Conservation (phyloP, 2,797 vertebrate genomes). For the Pampus argenteus region DNA sequence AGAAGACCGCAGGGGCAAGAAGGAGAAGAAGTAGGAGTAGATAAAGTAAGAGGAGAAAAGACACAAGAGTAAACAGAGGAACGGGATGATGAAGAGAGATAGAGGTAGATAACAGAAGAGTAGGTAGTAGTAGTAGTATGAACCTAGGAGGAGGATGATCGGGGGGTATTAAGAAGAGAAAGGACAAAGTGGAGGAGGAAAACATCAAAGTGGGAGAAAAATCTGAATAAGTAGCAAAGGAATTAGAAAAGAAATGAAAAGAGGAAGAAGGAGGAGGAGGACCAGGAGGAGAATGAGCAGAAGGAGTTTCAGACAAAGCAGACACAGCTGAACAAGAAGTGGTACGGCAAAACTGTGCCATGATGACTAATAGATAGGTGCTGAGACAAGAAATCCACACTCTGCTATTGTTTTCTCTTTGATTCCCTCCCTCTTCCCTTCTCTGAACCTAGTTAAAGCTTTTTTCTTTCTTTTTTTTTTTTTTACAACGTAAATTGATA, state of each 20-base stretch:
- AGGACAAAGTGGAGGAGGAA: constrained; percentile 1
- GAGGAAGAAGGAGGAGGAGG: not conserved
- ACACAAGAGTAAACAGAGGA: not conserved
- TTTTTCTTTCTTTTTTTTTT: constrained; percentile 17
- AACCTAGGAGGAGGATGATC: not conserved
- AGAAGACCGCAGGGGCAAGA: constrained; percentile 11
- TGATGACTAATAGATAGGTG: constrained; percentile 61
- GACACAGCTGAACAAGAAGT: not conserved
- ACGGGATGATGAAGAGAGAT: not conserved
- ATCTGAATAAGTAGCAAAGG: not conserved
- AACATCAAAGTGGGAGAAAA: not conserved
- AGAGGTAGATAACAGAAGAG: not conserved
- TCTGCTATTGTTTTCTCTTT: constrained; percentile 60
- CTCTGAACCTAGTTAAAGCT: constrained; percentile 53
- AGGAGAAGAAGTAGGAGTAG: constrained; percentile 15
- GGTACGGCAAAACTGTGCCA: not conserved
- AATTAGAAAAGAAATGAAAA: not conserved
- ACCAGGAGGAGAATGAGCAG: not conserved
- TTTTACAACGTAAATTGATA: constrained; percentile 38
- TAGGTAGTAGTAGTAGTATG: too few species aligned
- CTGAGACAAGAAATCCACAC: constrained; percentile 45
- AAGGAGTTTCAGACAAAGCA: constrained; percentile 7
- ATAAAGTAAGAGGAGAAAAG: not conserved
- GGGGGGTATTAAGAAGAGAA: not conserved
- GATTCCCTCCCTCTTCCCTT: constrained; percentile 21